Evolutionary conservation across 2,113 vertebrate genomes (phyloP).

Genomic region (Amazona vittata): DNA sequence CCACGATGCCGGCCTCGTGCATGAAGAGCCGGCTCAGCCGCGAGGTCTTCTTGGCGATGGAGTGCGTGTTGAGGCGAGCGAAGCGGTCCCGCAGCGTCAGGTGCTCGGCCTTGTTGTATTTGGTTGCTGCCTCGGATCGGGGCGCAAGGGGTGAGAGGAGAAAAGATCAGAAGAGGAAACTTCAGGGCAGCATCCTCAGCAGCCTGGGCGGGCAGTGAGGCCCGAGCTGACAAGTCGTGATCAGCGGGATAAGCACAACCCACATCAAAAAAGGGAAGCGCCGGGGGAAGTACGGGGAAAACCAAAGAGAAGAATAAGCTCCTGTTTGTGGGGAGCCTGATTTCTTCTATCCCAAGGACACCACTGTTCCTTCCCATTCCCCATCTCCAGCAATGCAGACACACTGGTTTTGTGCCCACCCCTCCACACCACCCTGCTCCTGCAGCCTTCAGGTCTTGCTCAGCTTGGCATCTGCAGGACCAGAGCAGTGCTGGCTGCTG

Average conservation of each 20-base stretch:
- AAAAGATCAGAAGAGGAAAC: background rate
- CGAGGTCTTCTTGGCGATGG: conserved; percentile 92
- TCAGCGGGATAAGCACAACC: background rate
- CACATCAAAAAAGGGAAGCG: background rate
- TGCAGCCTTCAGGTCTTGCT: background rate
- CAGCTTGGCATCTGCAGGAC: background rate
- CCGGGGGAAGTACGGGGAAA: background rate
- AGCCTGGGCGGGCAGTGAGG: background rate
- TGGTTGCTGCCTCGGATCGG: conserved; percentile 80
- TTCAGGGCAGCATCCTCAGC: background rate
- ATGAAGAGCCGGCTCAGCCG: conserved; percentile 88
- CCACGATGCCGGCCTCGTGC: conserved; percentile 87
- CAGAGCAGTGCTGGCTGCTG: background rate
- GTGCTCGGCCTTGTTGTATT: conserved; percentile 87
- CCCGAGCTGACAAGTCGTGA: background rate
- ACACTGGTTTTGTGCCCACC: background rate
- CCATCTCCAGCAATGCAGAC: background rate
- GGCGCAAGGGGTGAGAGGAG: background rate
- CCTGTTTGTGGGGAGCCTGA: background rate
- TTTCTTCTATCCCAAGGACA: conserved; percentile 21
- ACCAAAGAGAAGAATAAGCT: background rate
- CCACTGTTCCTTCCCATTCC: background rate
- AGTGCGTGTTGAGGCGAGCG: conserved; percentile 88
- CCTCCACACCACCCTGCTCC: background rate
- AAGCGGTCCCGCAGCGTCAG: conserved; percentile 88